Percentiles rank a stretch among this genome's conserved stretches.
Evolutionary conservation across 92 coral and sea anemone genomes (phyloP).

Genomic region (Heliopora coerulea): DNA sequence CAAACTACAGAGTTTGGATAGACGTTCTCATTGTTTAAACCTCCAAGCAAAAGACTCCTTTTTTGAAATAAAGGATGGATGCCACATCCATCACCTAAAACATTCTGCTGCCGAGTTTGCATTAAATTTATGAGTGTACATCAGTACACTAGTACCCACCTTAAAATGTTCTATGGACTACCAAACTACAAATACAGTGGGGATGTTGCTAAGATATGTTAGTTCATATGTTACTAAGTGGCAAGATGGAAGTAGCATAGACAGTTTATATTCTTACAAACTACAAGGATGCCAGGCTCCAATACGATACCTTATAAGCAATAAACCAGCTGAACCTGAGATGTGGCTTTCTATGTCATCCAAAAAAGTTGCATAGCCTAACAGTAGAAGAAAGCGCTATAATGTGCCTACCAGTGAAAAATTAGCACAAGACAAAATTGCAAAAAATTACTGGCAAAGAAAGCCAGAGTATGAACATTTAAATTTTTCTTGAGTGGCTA

Average conservation of each 20-base stretch:
- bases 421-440: not conserved
- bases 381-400: not conserved
- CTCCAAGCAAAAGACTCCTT: no score
- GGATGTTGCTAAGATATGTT: no score
- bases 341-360: not conserved
- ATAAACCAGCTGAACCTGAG: not conserved
- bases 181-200: no score
- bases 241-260: not conserved
- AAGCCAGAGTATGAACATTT: not conserved
- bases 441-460: not conserved
- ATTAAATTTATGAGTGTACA: no score
- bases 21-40: no score
- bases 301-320: not conserved
- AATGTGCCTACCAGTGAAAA: not conserved
- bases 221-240: no score
- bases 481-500: not conserved
- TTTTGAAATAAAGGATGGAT: no score
- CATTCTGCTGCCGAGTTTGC: no score
- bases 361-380: not conserved
- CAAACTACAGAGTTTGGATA: no score
- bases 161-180: no score
- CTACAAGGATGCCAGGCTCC: not conserved
- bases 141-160: no score
- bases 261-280: not conserved
- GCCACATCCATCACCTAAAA: no score